phyloP scores from a whole-genome alignment of 2,888 invertebrate species.

The Ophion obscuratus region DNA sequence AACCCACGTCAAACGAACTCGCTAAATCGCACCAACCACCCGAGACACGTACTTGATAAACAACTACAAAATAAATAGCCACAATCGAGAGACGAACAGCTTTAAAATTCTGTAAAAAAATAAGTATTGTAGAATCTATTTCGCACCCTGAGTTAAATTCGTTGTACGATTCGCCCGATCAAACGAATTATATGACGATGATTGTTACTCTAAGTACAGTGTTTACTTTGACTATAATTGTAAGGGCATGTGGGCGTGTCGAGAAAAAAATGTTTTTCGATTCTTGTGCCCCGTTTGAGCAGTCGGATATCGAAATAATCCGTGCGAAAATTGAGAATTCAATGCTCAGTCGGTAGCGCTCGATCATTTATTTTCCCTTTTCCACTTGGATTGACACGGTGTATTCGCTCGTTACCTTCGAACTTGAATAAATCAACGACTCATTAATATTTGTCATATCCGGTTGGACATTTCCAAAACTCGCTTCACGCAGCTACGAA shows the following conservation, averaged over 20 bases:
- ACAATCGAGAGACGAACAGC: neutral
- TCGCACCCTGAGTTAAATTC: neutral
- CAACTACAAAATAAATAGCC: neutral
- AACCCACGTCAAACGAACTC: no score
- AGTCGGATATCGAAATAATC: no score
- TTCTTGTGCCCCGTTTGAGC: no score
- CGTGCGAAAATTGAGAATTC: no score
- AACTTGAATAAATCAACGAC: no score
- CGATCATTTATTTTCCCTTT: no score
- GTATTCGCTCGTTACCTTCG: no score
- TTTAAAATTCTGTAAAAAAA: neutral
- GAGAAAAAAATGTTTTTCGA: neutral
- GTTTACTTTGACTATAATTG: neutral
- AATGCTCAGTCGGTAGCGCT: no score
- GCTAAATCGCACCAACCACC: neutral
- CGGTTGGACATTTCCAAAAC: no score
- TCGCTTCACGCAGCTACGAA: no score
- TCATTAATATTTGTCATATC: no score
- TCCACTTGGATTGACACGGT: no score
- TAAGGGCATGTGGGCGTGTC: neutral
- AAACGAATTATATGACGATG: neutral
- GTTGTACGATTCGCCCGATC: neutral
- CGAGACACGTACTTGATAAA: neutral
- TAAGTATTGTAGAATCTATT: constrained; percentile 3
- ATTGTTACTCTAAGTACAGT: neutral